Percentiles rank a stretch among this genome's conserved stretches.
phyloP scores from a whole-genome alignment of 2,797 vertebrate species.

The Sebastes ruberrimus region DNA sequence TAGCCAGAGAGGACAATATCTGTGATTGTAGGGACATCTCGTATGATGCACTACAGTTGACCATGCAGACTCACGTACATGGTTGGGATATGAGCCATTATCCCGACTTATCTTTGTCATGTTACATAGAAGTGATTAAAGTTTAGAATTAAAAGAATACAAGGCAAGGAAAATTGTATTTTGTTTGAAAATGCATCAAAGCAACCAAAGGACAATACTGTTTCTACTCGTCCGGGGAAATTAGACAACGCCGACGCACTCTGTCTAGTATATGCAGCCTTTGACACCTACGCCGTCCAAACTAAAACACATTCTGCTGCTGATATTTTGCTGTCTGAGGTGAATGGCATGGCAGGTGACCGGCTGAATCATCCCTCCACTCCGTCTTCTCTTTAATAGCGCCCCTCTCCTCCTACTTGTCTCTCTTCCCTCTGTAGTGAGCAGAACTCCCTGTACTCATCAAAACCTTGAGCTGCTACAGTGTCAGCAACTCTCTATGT shows the following conservation, averaged over 20 bases:
- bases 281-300: slow-evolving; percentile 59
- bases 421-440: slow-evolving; percentile 54
- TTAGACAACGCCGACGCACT: slow-evolving; percentile 48
- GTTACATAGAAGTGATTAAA: not conserved
- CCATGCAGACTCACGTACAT: not conserved
- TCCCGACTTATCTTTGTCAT: not conserved
- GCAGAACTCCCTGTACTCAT: slow-evolving; percentile 74
- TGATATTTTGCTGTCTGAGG: slow-evolving; percentile 57
- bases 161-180: not conserved
- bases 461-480: slow-evolving; percentile 74
- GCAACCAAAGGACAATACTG: slow-evolving; percentile 17
- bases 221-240: slow-evolving; percentile 50
- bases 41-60: slow-evolving; percentile 4
- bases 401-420: slow-evolving; percentile 67
- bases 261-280: slow-evolving; percentile 48
- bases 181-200: slow-evolving; percentile 28
- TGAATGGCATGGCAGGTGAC: slow-evolving; percentile 66
- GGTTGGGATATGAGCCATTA: slow-evolving; percentile 3
- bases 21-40: slow-evolving; percentile 55
- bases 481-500: slow-evolving; percentile 73
- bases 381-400: slow-evolving; percentile 72
- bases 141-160: slow-evolving; percentile 6
- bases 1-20: slow-evolving; percentile 62
- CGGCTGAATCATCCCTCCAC: slow-evolving; percentile 70
- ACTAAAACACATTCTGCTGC: slow-evolving; percentile 61